Base-by-base conservation (phyloP, 2,797 vertebrate species). In the Passerculus sandwichensis region DNA sequence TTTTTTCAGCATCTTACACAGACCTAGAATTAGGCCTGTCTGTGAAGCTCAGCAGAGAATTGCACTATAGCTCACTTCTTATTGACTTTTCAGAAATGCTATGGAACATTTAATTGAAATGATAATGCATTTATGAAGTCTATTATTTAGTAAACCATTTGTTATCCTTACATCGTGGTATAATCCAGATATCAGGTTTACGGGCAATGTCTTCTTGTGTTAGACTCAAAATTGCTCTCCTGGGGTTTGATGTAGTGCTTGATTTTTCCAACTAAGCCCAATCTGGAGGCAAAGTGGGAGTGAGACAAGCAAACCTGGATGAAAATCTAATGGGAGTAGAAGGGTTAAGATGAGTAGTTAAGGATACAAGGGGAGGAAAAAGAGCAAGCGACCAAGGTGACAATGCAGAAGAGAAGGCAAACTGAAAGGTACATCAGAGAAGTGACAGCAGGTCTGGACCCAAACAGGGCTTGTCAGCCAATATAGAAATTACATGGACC, bases 131-230 rank as follows among this genome's bases (percentile, higher is more conserved):
- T 94, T 92, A 91, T 65, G 13, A 92, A 88, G 72, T 34, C n/a
- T 60, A 32, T 84, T 91, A 85, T 89, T 93, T 89, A 88, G 67
- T 72, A 59, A 96, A 23, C 25, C 36, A 78, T 91, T 96, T 95
- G n/a, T 69, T 79, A 88, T 88, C 11, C 20, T 81, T 66, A 40
- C 77, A 78, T 48, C 26, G 67, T 69, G 69, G 61, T 89, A 85
- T 83, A 89, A 93, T 65, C 45, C 61, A 75, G 65, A 50, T 77
- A 75, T 53, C 61, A 77, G 54, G 26, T 85, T 93, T 75, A 90
- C 59, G 86, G 94, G 70, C 85, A 84, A 85, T 25, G 59, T 81
- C 85, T 91, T 48, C 45, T 64, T 87, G 73, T 27, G 54, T 92
- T 77, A 91, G 34, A 51, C 34, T 78, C 61, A 83, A 69, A 87